Evolutionary conservation across 1,140 invertebrate genomes (phyloP).

Genomic region (Belonocnema kinseyi): DNA sequence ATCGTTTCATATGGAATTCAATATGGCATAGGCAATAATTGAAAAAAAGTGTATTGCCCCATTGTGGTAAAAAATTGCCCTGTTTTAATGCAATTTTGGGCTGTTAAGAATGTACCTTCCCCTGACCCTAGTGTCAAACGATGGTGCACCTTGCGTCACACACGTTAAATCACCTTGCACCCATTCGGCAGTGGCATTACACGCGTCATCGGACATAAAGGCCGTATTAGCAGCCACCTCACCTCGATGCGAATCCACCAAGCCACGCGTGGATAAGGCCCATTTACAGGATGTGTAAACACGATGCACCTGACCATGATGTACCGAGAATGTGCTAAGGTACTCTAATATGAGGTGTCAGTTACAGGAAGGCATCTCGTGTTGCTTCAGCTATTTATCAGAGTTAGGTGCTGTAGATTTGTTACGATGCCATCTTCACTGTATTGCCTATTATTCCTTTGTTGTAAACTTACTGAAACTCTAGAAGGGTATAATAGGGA

Average conservation of each 20-base stretch:
- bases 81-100: too few species aligned
- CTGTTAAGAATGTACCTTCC: not conserved
- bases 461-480: too few species aligned
- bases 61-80: too few species aligned
- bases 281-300: conserved; percentile 8
- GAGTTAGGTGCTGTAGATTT: not conserved
- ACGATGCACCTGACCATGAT: conserved; percentile 18
- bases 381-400: not conserved
- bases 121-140: too few species aligned
- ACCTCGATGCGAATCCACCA: not conserved
- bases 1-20: too few species aligned
- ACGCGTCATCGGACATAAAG: conserved; percentile 22
- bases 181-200: not conserved
- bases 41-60: too few species aligned
- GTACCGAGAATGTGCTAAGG: not conserved
- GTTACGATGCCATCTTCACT: too few species aligned
- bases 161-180: not conserved
- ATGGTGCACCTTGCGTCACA: not conserved
- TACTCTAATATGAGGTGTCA: not conserved
- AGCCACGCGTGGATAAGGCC: not conserved
- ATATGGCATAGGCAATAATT: too few species aligned
- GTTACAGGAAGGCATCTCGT: not conserved
- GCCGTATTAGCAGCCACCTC: not conserved
- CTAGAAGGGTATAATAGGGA: too few species aligned
- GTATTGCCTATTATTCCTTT: too few species aligned